Evolutionary conservation across 1,140 invertebrate genomes (phyloP).

Genomic region (Drosophila suzukii): DNA sequence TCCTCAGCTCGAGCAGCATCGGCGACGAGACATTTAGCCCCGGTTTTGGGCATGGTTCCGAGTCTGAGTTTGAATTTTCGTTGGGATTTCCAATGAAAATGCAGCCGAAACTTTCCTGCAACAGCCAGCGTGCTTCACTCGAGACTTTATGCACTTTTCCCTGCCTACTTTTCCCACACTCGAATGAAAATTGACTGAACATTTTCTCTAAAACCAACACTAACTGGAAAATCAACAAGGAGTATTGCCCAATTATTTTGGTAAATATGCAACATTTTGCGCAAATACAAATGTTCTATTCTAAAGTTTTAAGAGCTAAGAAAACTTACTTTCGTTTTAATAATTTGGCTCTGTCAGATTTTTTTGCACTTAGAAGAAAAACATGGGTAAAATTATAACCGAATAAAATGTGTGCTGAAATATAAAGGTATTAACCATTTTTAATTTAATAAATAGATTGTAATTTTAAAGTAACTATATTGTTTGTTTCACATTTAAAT

Average conservation of each 20-base stretch:
- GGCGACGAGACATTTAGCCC: constrained; percentile 39
- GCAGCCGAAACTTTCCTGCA: constrained; percentile 50
- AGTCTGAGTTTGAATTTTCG: constrained; percentile 20
- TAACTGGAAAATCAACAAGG: neutral
- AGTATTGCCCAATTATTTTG: constrained; percentile 7
- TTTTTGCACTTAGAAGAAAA: neutral
- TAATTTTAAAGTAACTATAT: too few relatives aligned
- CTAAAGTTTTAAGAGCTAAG: neutral
- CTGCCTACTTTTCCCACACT: constrained; percentile 25
- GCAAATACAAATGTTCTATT: neutral
- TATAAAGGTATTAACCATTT: too few relatives aligned
- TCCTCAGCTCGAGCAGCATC: constrained; percentile 40
- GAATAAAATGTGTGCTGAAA: too few relatives aligned
- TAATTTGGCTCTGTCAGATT: neutral
- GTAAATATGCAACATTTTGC: neutral
- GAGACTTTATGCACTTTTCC: constrained; percentile 44
- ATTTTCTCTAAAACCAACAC: neutral
- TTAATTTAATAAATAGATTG: too few relatives aligned
- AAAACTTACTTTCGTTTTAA: constrained; percentile 4
- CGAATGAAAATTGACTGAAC: neutral
- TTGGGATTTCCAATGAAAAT: constrained; percentile 61
- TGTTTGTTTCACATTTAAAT: too few relatives aligned
- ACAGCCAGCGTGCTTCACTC: constrained; percentile 11
- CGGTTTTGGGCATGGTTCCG: constrained; percentile 1
- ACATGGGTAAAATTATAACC: neutral